Evolutionary conservation across 2,113 vertebrate genomes (phyloP), one percentile per base, ranked within the genome.

Genomic region (Passer domesticus): DNA sequence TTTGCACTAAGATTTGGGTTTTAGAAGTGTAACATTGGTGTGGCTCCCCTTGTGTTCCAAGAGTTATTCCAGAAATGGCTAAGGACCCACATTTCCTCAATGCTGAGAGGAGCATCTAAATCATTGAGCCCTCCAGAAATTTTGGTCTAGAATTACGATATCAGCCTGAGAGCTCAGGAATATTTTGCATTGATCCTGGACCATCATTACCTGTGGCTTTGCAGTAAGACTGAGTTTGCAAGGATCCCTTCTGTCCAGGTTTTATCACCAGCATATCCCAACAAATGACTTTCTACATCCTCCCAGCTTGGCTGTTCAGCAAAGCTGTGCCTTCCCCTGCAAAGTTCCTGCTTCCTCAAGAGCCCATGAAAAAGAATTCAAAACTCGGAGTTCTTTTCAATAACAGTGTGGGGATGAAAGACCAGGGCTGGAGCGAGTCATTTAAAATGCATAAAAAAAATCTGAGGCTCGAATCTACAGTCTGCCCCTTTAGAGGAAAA

Each of bases 371-470:
- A 95, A 77, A 13, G 83, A 88, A 96, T 91, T 73, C 83, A 87
- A 84, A 97, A 90, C 55, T 87, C 58, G 21, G 66, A 86, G 24
- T 75, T 89, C 66, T 94, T 93, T 92, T 78, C 74, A 82, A 83
- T 90, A 91, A 89, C 75, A 73, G 25, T 20, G 8, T 44, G 80
- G 27, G 44, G 90, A 95, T 96, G 77, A 97, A 97, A 96, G 94
- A 52, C 73, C 49, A 47, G 33, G 86, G 77, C 63, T 91, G 79
- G 67, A 94, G 66, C 11, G 23, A 96, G 88, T 70, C 0, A 94
- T 97, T 89, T 94, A 87, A 96, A 97, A 97, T 95, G 89, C 92
- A 94, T 89, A 78, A 91, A 90, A 79, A 83, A 91, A 93, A 78
- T 39, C 90, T 90, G 93, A 83, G 83, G 43, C 83, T 90, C 41